phyloP scores from a whole-genome alignment of 2,888 invertebrate genomes.

The Malthinus seriepunctatus region DNA sequence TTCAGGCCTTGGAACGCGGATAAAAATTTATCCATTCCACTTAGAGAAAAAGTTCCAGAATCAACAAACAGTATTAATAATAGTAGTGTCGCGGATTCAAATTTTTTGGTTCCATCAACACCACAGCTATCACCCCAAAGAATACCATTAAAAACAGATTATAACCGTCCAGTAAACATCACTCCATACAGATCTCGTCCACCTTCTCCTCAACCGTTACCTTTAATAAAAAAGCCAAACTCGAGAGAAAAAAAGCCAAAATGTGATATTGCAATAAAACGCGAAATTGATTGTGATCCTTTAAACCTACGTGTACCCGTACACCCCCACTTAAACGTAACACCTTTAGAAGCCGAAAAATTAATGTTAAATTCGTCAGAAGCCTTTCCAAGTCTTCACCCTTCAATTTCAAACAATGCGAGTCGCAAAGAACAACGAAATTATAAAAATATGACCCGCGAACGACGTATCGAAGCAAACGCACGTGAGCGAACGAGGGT shows the following conservation, averaged over 20 bases:
- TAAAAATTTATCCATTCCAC: constrained; percentile 10
- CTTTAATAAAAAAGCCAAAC: constrained; percentile 28
- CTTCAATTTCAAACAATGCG: constrained; percentile 3
- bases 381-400: constrained; percentile 42
- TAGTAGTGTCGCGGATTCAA: constrained; percentile 8
- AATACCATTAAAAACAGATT: constrained; percentile 4
- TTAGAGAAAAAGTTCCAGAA: constrained; percentile 14
- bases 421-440: constrained; percentile 73
- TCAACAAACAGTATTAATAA: constrained; percentile 6
- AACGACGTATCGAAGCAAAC: constrained; percentile 91
- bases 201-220: constrained; percentile 42
- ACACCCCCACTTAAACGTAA: constrained; percentile 42
- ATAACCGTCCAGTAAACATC: constrained; percentile 32
- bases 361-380: constrained; percentile 44
- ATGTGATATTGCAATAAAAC: constrained; percentile 18
- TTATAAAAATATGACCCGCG: constrained; percentile 95
- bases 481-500: constrained; percentile 91
- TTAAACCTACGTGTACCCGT: constrained; percentile 46
- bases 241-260: constrained; percentile 12
- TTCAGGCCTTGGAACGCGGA: constrained; percentile 70
- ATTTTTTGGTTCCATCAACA: constrained; percentile 16
- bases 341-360: constrained; percentile 44
- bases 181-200: constrained; percentile 43
- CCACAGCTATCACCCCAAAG: neutral
- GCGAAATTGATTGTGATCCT: constrained; percentile 37